A percentile compares a stretch with the other conserved stretches of the same genome.
Conservation (phyloP, 2,113 vertebrate genomes). For the Eonycteris spelaea region DNA sequence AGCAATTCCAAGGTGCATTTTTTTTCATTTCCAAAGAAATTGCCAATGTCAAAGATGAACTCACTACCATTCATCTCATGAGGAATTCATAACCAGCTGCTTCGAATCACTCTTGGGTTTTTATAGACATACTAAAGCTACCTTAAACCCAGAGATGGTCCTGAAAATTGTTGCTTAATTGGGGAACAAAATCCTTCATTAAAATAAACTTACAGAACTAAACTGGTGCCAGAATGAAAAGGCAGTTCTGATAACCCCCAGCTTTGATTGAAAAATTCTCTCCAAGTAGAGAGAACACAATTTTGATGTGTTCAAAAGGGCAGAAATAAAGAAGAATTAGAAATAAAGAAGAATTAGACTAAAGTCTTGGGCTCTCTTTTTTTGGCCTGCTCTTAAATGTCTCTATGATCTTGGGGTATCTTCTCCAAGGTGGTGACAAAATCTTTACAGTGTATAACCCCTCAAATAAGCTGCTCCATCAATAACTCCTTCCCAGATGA, state of each 20-base stretch:
- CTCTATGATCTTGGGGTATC: neutral
- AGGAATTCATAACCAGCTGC: conserved; percentile 78
- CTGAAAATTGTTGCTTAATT: conserved; percentile 77
- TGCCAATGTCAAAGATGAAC: conserved; percentile 65
- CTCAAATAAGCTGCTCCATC: neutral
- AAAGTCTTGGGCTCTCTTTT: neutral
- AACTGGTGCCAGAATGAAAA: conserved; percentile 65
- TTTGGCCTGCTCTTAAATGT: neutral
- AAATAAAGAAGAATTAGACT: neutral
- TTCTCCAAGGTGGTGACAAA: neutral
- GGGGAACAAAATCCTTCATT: conserved; percentile 71
- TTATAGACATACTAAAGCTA: conserved; percentile 74
- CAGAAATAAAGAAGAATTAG: neutral
- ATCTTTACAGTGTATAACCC: neutral
- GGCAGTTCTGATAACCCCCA: conserved; percentile 52
- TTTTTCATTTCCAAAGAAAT: conserved; percentile 68
- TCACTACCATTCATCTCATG: conserved; percentile 67
- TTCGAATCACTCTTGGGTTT: conserved; percentile 77
- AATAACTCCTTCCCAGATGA: neutral
- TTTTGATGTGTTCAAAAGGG: conserved; percentile 29
- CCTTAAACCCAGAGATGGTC: conserved; percentile 73
- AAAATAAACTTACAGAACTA: conserved; percentile 74
- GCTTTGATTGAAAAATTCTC: neutral
- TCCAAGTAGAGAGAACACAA: neutral
- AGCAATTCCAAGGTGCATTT: conserved; percentile 54